phyloP scores from a whole-genome alignment of 1,140 invertebrate species.

The Druon quercuslanigerum region DNA sequence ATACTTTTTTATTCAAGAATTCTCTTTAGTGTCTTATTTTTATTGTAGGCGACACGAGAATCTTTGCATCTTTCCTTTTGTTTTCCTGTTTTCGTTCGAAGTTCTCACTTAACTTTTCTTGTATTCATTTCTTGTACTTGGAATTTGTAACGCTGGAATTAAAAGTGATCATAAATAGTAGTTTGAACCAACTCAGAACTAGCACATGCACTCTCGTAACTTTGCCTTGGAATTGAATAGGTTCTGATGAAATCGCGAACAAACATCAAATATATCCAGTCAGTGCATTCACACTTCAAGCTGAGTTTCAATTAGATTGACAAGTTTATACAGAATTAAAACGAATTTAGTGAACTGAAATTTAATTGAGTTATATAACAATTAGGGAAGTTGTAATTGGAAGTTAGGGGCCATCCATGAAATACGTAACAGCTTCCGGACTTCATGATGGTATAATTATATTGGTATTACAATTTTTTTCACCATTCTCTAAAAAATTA shows the following conservation, averaged over 20 bases:
- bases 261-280: slow-evolving; percentile 7
- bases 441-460: no score
- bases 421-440: no score
- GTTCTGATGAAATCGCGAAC: slow-evolving; percentile 10
- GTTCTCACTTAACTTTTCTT: slow-evolving; percentile 7
- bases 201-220: slow-evolving; percentile 4
- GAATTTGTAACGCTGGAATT: neutral
- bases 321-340: neutral
- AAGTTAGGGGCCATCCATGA: no score
- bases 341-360: neutral
- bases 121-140: neutral
- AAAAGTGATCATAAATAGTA: slow-evolving; percentile 16
- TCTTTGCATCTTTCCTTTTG: neutral
- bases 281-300: neutral
- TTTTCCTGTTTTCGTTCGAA: neutral
- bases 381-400: no score
- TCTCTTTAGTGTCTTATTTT: neutral
- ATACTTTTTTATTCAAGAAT: neutral
- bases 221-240: neutral
- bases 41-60: neutral
- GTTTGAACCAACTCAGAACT: neutral
- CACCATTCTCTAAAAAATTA: no score
- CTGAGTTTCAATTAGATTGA: neutral
- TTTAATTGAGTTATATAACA: neutral
- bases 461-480: no score